Base-by-base conservation (phyloP, 2,888 invertebrate species). In the Parasteatoda lunata region DNA sequence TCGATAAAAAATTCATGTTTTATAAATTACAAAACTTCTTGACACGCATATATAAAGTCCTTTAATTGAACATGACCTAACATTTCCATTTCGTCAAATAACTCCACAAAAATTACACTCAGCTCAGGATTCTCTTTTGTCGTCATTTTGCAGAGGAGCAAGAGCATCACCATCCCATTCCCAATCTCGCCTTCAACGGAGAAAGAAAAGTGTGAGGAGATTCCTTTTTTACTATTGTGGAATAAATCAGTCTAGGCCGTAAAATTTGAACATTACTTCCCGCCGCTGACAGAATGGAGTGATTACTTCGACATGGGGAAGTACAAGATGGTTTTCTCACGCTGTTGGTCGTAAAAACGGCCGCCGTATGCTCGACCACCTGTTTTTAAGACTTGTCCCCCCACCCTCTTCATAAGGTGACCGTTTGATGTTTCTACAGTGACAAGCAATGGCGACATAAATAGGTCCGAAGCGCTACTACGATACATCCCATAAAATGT, bases 401-500 rank as follows among this genome's bases (percentile, higher is more conserved):
- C 64, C 49, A 30, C 13, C 77, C 84, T 75, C 73, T 84, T 84
- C 84, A 84, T 75, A 79, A 84, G 84, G 84, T 84, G 84, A 77
- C 78, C 79, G 78, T 77, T 84, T 84, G 78, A 84, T 84, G 78
- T 54, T 73, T 45, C 69, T 65, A 51, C 76, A 80, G 72, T 85
- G 85, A 80, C 85, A 85, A 85, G 75, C 79, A 68, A 85, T 85
- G 80, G 80, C 64, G 70, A 73, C 85, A 85, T 85, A 85, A 85
- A 85, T 85, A 85, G 77, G 76, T 77, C 76, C 68, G 54, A 76
- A 85, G 85, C 76, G 85, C 79, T 75, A 65, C 80, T 71, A 65
- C 79, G 79, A 80, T 85, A 75, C 85, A 64, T 80, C 75, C 79
- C 87, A 87, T 87, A 87, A 87, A 87, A 87, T 87, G 87, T 87